phyloP scores from a whole-genome alignment of 1,140 invertebrate species.

The Scaptomyza pallida region DNA sequence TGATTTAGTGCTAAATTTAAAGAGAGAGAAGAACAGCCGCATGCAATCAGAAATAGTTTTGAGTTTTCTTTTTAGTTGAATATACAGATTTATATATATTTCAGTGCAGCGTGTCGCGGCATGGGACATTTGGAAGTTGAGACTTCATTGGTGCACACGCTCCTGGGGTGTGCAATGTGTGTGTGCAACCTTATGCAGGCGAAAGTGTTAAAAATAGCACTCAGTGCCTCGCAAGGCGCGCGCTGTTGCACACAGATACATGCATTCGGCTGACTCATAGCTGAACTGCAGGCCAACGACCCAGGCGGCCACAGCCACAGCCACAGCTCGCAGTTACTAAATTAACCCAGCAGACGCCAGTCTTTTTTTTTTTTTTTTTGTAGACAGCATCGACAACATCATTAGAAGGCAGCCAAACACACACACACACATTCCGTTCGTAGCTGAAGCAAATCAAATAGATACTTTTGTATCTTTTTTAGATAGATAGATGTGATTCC shows the following conservation, averaged over 20 bases:
- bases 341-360: slow-evolving; percentile 54
- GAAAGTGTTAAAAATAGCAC: slow-evolving; percentile 78
- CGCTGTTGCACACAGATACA: slow-evolving; percentile 27
- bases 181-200: slow-evolving; percentile 54
- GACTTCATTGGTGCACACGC: slow-evolving; percentile 44
- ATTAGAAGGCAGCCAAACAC: slow-evolving; percentile 50
- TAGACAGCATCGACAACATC: slow-evolving; percentile 64
- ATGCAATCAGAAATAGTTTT: slow-evolving; percentile 37
- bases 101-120: slow-evolving; percentile 47
- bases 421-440: neutral
- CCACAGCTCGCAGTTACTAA: slow-evolving; percentile 39
- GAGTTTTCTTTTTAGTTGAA: neutral
- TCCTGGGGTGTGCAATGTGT: slow-evolving; percentile 78
- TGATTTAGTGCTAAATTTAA: slow-evolving; percentile 83
- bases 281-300: slow-evolving; percentile 71
- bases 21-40: slow-evolving; percentile 14
- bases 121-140: slow-evolving; percentile 67
- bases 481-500: slow-evolving; percentile 37
- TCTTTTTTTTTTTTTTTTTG: neutral
- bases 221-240: slow-evolving; percentile 42
- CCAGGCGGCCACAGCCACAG: slow-evolving; percentile 35
- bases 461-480: slow-evolving; percentile 32
- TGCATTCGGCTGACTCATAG: slow-evolving; percentile 36
- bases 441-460: slow-evolving; percentile 25
- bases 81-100: slow-evolving; percentile 19